Conservation (phyloP, 2,888 invertebrate species). For the Pasiphila rectangulata region DNA sequence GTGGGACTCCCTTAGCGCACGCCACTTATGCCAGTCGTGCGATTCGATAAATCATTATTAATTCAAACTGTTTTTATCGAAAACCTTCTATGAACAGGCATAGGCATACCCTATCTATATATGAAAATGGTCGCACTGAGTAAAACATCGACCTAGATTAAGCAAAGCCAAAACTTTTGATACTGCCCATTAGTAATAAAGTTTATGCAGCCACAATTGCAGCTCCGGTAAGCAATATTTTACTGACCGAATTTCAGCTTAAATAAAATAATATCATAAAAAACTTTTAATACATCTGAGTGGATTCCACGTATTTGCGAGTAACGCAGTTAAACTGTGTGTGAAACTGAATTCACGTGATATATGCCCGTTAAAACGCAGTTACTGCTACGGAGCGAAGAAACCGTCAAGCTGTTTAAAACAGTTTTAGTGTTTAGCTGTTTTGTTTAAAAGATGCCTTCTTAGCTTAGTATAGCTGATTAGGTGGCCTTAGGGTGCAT, state of each 20-base stretch:
- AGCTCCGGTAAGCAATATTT: neutral
- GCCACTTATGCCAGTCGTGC: too few species aligned
- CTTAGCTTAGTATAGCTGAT: too few species aligned
- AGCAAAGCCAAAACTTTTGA: too few species aligned
- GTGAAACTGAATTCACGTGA: slow-evolving; percentile 27
- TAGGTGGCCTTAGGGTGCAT: too few species aligned
- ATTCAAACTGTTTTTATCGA: too few species aligned
- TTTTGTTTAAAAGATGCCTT: neutral
- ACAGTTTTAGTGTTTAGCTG: neutral
- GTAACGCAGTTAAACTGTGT: slow-evolving; percentile 27
- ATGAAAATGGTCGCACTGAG: too few species aligned
- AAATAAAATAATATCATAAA: slow-evolving; percentile 13
- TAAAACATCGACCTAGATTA: too few species aligned
- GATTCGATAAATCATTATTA: too few species aligned
- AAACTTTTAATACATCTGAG: slow-evolving; percentile 22
- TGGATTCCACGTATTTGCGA: slow-evolving; percentile 21
- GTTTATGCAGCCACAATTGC: neutral
- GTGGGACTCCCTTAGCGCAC: too few species aligned
- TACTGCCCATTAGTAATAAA: too few species aligned
- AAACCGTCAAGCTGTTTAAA: neutral
- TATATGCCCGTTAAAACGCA: slow-evolving; percentile 32
- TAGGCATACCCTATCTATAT: too few species aligned
- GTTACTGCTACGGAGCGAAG: slow-evolving; percentile 6
- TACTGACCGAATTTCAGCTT: slow-evolving; percentile 1
- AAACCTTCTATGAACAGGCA: too few species aligned